Conservation (phyloP, 2,888 invertebrate genomes). For the Busseola fusca region DNA sequence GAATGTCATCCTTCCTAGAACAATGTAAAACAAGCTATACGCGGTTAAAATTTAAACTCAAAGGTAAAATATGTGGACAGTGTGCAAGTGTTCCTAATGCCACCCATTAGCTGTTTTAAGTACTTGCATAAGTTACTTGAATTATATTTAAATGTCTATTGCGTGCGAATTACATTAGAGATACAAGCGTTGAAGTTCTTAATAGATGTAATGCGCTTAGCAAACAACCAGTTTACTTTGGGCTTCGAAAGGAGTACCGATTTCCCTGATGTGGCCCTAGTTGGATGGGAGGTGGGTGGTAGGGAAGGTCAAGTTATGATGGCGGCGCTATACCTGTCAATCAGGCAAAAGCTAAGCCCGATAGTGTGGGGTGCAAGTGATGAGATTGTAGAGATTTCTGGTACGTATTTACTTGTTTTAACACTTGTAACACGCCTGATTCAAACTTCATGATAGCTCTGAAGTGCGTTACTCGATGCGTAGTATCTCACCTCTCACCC, state of each 20-base stretch:
- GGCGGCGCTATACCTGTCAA: constrained; percentile 82
- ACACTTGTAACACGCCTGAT: neutral
- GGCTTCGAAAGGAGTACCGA: constrained; percentile 53
- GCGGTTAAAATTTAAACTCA: constrained; percentile 62
- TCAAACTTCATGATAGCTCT: neutral
- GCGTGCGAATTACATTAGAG: constrained; percentile 78
- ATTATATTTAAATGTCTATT: constrained; percentile 84
- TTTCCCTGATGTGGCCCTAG: constrained; percentile 32
- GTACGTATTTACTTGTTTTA: neutral
- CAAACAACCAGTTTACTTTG: constrained; percentile 68
- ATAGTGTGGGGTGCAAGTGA: constrained; percentile 69
- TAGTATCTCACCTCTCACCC: too few species aligned
- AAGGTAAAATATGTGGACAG: constrained; percentile 57
- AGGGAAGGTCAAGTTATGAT: constrained; percentile 65
- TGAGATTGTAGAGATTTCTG: constrained; percentile 7
- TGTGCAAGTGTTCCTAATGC: constrained; percentile 68
- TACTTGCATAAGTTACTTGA: constrained; percentile 83
- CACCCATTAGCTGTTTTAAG: constrained; percentile 73
- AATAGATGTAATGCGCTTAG: constrained; percentile 80
- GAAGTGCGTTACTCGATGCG: neutral
- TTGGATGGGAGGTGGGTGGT: constrained; percentile 34
- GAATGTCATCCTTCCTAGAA: constrained; percentile 52
- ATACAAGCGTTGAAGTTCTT: constrained; percentile 77
- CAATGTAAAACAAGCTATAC: constrained; percentile 51
- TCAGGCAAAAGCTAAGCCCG: constrained; percentile 77